Evolutionary conservation across 2,797 vertebrate genomes (phyloP), one percentile per base, ranked within the genome.

Genomic region (Enteromius fasciolatus): DNA sequence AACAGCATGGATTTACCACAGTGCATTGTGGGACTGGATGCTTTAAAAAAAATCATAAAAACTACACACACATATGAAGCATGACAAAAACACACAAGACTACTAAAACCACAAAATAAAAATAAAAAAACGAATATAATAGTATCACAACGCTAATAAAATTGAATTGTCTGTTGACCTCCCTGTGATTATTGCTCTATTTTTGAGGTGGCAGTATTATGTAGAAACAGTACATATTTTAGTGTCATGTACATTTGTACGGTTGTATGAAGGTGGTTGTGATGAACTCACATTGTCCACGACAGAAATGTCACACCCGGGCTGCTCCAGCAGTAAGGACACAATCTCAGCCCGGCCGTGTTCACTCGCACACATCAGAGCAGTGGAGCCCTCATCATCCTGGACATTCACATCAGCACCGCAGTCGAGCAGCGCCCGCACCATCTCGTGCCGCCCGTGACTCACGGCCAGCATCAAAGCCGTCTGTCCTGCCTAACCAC

Each of bases 331-430:
- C 80, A 99, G 95, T 88, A 98, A 88, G 59, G 90, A 95, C 54
- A 99, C 98, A 0, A 97, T 98, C 89, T 98, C 96, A 0, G 93
- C 78, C 0, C 95, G 95, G 18, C 98, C 97, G 0, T 98, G 98
- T 86, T 99, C 97, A 0, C 97, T 98, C 86, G 98, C 97, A 0
- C 97, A 98, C 98, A 99, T 99, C 20, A 99, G 94, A 0, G 98
- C 97, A 0, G 98, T 99, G 0, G 97, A 98, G 36, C 98, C 97
- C 25, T 99, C 97, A 0, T 96, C 97, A 0, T 99, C 98, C 87
- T 98, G 97, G 10, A 95, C 89, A 48, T 99, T 98, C 3, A 98
- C 95, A 0, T 97, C 94, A 0, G 96, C 97, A 0, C 96, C 96
- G 0, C 96, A 97, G 4, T 93, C 90, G 0, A 99, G 94, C 84